Conservation (phyloP, 2,888 invertebrate genomes). For the Drosophila kanekoi region DNA sequence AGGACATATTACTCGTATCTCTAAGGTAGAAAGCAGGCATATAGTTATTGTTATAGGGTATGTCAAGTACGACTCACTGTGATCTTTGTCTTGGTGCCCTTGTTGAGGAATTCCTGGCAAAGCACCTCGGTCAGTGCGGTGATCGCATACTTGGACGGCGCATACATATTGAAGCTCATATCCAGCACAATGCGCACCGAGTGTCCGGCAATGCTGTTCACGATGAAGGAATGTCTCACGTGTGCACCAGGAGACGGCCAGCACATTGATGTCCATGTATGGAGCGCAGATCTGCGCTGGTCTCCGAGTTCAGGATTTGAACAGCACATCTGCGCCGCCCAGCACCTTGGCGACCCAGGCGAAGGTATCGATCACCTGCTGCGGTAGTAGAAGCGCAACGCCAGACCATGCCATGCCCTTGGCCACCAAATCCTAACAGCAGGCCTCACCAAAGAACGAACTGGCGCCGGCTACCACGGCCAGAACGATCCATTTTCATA, state of each 20-base stretch:
- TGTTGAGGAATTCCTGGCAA: conserved; percentile 81
- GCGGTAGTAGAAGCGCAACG: conserved; percentile 82
- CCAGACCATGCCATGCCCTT: conserved; percentile 85
- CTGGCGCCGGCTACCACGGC: conserved; percentile 89
- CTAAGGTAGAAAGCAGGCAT: conserved; percentile 32
- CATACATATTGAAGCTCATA: conserved; percentile 77
- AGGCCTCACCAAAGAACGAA: conserved; percentile 87
- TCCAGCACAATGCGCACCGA: conserved; percentile 77
- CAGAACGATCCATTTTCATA: conserved; percentile 86
- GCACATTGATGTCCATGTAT: conserved; percentile 85
- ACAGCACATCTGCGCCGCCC: conserved; percentile 87
- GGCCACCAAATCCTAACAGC: conserved; percentile 84
- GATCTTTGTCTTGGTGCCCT: conserved; percentile 75
- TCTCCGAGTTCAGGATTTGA: conserved; percentile 81
- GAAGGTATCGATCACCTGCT: conserved; percentile 86
- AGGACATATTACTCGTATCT: conserved; percentile 17
- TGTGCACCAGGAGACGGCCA: conserved; percentile 85
- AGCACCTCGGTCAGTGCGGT: conserved; percentile 83
- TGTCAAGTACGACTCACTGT: conserved; percentile 60
- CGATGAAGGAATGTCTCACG: conserved; percentile 85
- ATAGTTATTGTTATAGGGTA: not conserved
- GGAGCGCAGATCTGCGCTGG: conserved; percentile 69
- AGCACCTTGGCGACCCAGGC: conserved; percentile 85
- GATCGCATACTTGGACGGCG: conserved; percentile 83
- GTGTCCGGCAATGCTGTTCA: conserved; percentile 85